Conservation (phyloP, 2,888 invertebrate species). For the Athalia rosae region DNA sequence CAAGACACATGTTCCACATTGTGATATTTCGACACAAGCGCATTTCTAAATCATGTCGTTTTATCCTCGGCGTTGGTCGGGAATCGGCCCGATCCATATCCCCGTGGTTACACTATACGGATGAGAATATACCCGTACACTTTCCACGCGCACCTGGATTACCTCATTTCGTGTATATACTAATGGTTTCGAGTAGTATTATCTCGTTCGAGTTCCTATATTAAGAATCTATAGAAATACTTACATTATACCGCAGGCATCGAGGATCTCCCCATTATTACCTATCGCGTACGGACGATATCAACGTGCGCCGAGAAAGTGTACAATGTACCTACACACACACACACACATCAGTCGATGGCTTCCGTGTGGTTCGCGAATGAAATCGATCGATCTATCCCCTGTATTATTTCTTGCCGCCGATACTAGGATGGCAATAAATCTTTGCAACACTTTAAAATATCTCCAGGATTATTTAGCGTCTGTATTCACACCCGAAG, state of each 20-base stretch:
- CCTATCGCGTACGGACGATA: not conserved
- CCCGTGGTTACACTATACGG: not conserved
- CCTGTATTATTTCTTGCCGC: not conserved
- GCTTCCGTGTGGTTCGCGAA: conserved; percentile 21
- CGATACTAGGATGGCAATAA: conserved; percentile 59
- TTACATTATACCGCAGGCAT: not conserved
- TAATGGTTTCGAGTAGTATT: conserved; percentile 60
- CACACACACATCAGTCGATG: no score
- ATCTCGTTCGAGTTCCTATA: conserved; percentile 54
- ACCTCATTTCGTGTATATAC: conserved; percentile 64
- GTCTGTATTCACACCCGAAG: no score
- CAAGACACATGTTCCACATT: conserved; percentile 41
- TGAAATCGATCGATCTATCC: conserved; percentile 23
- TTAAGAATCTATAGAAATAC: conserved; percentile 31
- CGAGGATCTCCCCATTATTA: no score
- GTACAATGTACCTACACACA: conserved; percentile 21
- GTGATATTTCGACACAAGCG: conserved; percentile 46
- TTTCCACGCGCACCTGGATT: conserved; percentile 47
- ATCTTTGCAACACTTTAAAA: conserved; percentile 68
- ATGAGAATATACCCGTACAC: conserved; percentile 18
- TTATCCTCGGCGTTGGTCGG: no score
- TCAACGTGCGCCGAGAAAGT: conserved; percentile 67
- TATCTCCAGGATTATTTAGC: not conserved
- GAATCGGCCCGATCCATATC: not conserved
- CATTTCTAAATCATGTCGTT: conserved; percentile 49